phyloP scores from a whole-genome alignment of 2,797 vertebrate genomes.

The Crypturellus tataupa region DNA sequence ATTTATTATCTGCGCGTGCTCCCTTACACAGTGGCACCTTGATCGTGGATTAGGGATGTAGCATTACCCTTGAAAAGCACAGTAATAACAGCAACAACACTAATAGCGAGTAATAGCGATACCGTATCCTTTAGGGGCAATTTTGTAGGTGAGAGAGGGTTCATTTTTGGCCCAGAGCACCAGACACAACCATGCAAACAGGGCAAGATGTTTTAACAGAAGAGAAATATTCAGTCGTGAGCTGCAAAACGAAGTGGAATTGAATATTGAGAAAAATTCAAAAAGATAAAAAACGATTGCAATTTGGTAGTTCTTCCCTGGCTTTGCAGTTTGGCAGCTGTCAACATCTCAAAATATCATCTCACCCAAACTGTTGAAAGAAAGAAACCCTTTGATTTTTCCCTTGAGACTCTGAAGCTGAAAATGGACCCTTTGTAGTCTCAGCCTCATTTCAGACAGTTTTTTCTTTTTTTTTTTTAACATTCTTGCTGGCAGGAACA shows the following conservation, averaged over 20 bases:
- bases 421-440: conserved; percentile 82
- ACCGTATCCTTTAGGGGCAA: not conserved
- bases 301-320: conserved; percentile 62
- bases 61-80: not conserved
- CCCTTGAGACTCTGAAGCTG: conserved; percentile 76
- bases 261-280: conserved; percentile 63
- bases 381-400: conserved; percentile 80
- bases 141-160: not conserved
- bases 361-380: conserved; percentile 82
- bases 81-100: not conserved
- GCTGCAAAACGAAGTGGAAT: conserved; percentile 35
- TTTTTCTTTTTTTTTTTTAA: not conserved
- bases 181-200: not conserved
- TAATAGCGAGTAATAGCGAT: not conserved
- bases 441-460: conserved; percentile 74
- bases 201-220: not conserved
- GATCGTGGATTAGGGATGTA: not conserved
- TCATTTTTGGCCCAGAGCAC: not conserved
- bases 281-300: conserved; percentile 72
- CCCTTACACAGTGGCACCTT: not conserved
- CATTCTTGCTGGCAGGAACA: conserved; percentile 73
- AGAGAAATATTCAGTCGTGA: conserved; percentile 17
- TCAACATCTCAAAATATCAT: conserved; percentile 83
- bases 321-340: conserved; percentile 80
- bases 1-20: not conserved